These are phyloP conservation scores for Saimiri boliviensis DNA, from an alignment of 2,113 vertebrate genomes.

Conservation along the genomic window DNA sequence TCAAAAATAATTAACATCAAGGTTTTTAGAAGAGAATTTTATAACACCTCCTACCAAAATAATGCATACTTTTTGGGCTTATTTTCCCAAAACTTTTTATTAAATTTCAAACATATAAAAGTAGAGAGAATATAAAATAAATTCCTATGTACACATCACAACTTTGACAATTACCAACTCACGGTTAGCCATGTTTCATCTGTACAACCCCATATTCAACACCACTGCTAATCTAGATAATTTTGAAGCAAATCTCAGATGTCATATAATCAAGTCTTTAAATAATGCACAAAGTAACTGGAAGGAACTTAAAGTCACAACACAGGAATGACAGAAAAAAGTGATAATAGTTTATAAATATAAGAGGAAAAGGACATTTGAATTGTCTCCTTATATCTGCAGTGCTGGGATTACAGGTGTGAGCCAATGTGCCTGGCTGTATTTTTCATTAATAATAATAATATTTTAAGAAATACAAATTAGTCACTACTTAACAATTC, in stretches of 20 bases:
- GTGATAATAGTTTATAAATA: neutral
- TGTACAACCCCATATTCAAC: neutral
- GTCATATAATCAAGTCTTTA: neutral
- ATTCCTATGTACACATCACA: neutral
- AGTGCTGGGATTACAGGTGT: neutral
- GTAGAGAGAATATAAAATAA: neutral
- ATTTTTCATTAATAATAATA: neutral
- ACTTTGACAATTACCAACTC: neutral
- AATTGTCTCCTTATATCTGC: neutral
- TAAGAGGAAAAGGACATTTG: conserved; percentile 1
- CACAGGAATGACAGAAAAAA: neutral
- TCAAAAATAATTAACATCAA: conserved; percentile 25
- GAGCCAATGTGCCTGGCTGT: too few species aligned
- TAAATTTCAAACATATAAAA: conserved; percentile 28
- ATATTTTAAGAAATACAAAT: neutral
- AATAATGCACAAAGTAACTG: conserved; percentile 20
- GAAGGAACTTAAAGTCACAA: neutral
- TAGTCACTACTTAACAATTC: neutral
- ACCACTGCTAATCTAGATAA: neutral
- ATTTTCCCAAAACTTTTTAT: neutral
- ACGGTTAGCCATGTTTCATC: neutral
- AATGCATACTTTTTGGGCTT: neutral
- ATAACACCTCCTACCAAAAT: neutral
- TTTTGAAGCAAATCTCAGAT: conserved; percentile 29
- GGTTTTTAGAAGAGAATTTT: conserved; percentile 4